Base-by-base conservation (phyloP, 2,888 invertebrate genomes). In the Apocheima hispidaria region DNA sequence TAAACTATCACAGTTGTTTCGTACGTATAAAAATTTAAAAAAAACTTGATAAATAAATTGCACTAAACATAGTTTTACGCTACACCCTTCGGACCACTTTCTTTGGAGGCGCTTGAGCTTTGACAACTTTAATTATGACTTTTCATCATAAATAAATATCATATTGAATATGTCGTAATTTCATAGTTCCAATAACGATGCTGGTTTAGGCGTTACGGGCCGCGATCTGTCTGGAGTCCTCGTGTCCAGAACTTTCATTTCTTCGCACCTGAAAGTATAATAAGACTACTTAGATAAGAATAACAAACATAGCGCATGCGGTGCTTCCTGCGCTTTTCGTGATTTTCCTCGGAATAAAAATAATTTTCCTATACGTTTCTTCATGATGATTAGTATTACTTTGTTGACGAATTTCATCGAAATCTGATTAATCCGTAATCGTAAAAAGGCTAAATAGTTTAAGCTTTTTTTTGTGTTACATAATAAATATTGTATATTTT, bases 1-100 rank as follows among this genome's bases (percentile, higher is more conserved):
- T 90, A 90, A 79, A 77, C 91, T 90, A 91, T 91, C 90, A 91
- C 91, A 91, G 90, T 82, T 88, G 71, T 79, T 77, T 79, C 78
- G 78, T 85, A 84, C 78, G 79, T 85, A 84, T 76, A 80, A 82
- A 82, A 81, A 81, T 83, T 83, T n/a, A 12, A n/a, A 81, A 76
- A 83, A 80, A 80, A 75, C 65, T 79, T n/a, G 75, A 72, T 76
- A 75, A 83, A 78, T 78, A 74, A 75, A 76, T 75, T 66, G 72
- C 71, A 63, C 72, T 66, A 66, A 60, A 60, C 20, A 41, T 70
- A 68, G 40, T 63, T 68, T 68, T 65, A 60, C 10, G 53, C 41
- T 44, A 60, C 62, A 30, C 56, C 48, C 59, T 57, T 50, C 21
- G 9, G 26, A 44, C 26, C 43, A 26, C 23, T 14, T 26, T 44